Percentiles rank a stretch among this genome's conserved stretches.
phyloP scores from a whole-genome alignment of 2,888 invertebrate genomes.

The Alsophila aescularia region DNA sequence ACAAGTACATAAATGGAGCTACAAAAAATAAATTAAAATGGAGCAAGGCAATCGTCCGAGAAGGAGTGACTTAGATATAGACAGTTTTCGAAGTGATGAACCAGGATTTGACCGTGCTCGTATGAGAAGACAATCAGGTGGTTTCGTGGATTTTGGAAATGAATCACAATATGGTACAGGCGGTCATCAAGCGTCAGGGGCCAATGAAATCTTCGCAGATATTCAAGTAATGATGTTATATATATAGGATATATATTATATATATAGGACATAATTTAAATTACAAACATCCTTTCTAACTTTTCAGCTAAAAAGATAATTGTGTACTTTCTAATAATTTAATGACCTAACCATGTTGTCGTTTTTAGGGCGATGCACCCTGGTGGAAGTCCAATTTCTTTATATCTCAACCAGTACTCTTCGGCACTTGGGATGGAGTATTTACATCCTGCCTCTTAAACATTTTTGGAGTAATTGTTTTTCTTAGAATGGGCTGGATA shows the following conservation, averaged over 20 bases:
- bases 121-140: constrained; percentile 87
- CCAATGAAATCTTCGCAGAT: constrained; percentile 95
- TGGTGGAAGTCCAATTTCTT: constrained; percentile 99
- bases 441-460: constrained; percentile 99
- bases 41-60: constrained; percentile 67
- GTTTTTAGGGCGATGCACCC: constrained; percentile 88
- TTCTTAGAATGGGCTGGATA: constrained; percentile 98
- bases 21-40: constrained; percentile 51
- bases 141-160: constrained; percentile 90
- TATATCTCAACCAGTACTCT: constrained; percentile 96
- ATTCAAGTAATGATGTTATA: constrained; percentile 87
- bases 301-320: too few relatives aligned
- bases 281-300: neutral
- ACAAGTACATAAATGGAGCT: constrained; percentile 24
- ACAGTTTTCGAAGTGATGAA: constrained; percentile 76
- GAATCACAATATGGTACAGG: constrained; percentile 91
- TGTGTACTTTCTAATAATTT: too few relatives aligned
- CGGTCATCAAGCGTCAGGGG: constrained; percentile 93
- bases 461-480: constrained; percentile 98
- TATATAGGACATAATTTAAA: too few relatives aligned
- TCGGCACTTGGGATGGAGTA: constrained; percentile 99
- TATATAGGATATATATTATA: too few relatives aligned
- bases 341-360: neutral
- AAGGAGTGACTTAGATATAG: constrained; percentile 70
- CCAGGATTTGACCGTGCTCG: constrained; percentile 78